Evolutionary conservation across 2,888 invertebrate genomes (phyloP).

Genomic region (Prosapia bicincta): DNA sequence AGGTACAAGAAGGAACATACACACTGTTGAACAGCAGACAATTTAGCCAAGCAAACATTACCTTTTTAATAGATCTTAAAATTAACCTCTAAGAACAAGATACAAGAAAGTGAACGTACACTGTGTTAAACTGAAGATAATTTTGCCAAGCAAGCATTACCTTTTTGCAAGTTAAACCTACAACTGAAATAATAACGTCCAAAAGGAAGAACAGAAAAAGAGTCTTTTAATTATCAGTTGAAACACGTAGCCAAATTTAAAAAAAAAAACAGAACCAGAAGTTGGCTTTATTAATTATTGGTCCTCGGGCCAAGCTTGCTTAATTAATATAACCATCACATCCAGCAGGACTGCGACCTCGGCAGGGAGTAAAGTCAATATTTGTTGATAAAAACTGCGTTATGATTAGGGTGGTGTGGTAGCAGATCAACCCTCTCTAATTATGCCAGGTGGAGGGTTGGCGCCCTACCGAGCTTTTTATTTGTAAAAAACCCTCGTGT

Average conservation of each 20-base stretch:
- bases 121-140: too few species aligned
- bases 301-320: not conserved
- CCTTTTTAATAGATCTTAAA: too few species aligned
- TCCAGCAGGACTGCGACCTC: not conserved
- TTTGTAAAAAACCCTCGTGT: not conserved
- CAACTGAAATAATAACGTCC: too few species aligned
- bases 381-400: not conserved
- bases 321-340: not conserved
- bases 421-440: not conserved
- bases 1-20: too few species aligned
- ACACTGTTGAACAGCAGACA: too few species aligned
- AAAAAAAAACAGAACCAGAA: not conserved
- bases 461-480: not conserved
- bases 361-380: not conserved
- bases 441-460: not conserved
- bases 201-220: too few species aligned
- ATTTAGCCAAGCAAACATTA: too few species aligned
- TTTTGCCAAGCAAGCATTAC: too few species aligned
- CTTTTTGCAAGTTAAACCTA: too few species aligned
- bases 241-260: not conserved
- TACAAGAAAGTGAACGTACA: too few species aligned
- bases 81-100: too few species aligned
- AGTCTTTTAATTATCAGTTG: not conserved
- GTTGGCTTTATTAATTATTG: not conserved
- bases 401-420: not conserved